Percentiles rank a stretch among this genome's conserved stretches.
phyloP scores from a whole-genome alignment of 1,140 invertebrate genomes.

The Caenorhabditis inopinata region DNA sequence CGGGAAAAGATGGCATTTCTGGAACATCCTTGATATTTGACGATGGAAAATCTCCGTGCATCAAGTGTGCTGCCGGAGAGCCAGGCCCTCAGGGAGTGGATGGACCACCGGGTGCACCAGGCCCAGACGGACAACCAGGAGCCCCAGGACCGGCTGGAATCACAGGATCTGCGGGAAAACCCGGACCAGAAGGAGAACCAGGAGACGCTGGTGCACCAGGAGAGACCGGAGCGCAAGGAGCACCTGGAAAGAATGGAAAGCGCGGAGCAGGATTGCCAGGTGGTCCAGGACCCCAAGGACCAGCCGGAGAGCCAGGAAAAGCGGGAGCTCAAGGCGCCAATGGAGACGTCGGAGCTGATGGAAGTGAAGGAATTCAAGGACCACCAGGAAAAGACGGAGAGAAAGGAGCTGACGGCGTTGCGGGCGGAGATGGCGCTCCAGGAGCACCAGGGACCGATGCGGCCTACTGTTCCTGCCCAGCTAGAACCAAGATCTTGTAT shows the following conservation, averaged over 20 bases:
- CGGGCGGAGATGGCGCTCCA: background rate
- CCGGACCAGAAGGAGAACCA: slow-evolving; percentile 37
- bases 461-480: slow-evolving; percentile 38
- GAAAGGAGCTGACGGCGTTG: slow-evolving; percentile 11
- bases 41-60: slow-evolving; percentile 20
- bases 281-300: slow-evolving; percentile 16
- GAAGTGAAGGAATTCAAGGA: slow-evolving; percentile 41
- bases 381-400: slow-evolving; percentile 32
- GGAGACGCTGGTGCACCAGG: slow-evolving; percentile 45
- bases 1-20: slow-evolving; percentile 34
- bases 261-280: slow-evolving; percentile 30
- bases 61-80: slow-evolving; percentile 37
- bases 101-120: slow-evolving; percentile 38
- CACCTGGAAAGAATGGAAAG: slow-evolving; percentile 30
- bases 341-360: slow-evolving; percentile 43
- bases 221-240: slow-evolving; percentile 42
- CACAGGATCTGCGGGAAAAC: slow-evolving; percentile 20
- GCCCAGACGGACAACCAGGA: slow-evolving; percentile 31
- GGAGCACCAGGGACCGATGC: slow-evolving; percentile 37
- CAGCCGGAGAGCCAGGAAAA: slow-evolving; percentile 27
- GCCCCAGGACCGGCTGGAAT: slow-evolving; percentile 29
- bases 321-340: slow-evolving; percentile 27
- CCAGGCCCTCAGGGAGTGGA: slow-evolving; percentile 31
- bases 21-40: slow-evolving; percentile 20
- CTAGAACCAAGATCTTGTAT: slow-evolving; percentile 20